Base-by-base conservation (phyloP, 2,888 invertebrate species). In the Drosophila pegasa region DNA sequence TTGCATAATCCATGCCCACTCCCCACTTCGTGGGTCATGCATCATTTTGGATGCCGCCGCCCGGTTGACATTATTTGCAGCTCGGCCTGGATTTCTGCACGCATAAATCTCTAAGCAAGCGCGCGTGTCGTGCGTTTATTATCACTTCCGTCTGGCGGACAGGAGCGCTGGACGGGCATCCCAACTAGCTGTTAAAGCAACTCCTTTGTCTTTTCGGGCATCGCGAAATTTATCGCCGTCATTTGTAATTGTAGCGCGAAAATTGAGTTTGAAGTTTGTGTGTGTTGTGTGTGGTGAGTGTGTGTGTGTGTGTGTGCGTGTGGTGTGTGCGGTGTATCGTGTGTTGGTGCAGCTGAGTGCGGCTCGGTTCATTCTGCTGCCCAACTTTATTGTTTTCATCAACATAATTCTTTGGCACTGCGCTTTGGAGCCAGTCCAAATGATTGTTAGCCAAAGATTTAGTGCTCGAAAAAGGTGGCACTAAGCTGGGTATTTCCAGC, bases 191-290 rank as follows among this genome's bases (percentile, higher is more conserved):
- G 55, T 60, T 52, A 51, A 60, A 55, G 41, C 60, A 65, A 43
- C 76, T 83, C 70, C 82, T 87, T 87, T 87, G 88, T 85, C 86
- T 84, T 77, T 58, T 51, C 51, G 62, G 27, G 31, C 66, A 65
- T 37, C 72, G 76, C 70, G 84, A 82, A 86, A 89, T 90, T 89
- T 89, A 90, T 90, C 71, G 87, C 87, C 82, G 79, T 88, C 85
- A 88, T 90, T 90, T 90, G 90, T 88, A 89, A 90, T 88, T 90
- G 90, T 80, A 85, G 83, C 78, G 80, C 87, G 75, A 80, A 85
- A 81, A 75, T 87, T 81, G 75, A 90, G 88, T 88, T 89, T 89
- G 88, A 90, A 84, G 86, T 82, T 75, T 79, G 59, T 60, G 41
- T 60, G 33, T 33, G 40, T 33, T 58, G 41, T 35, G n/a, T 22